Evolutionary conservation across 2,113 vertebrate genomes (phyloP).

Genomic region (Sialia sialis): DNA sequence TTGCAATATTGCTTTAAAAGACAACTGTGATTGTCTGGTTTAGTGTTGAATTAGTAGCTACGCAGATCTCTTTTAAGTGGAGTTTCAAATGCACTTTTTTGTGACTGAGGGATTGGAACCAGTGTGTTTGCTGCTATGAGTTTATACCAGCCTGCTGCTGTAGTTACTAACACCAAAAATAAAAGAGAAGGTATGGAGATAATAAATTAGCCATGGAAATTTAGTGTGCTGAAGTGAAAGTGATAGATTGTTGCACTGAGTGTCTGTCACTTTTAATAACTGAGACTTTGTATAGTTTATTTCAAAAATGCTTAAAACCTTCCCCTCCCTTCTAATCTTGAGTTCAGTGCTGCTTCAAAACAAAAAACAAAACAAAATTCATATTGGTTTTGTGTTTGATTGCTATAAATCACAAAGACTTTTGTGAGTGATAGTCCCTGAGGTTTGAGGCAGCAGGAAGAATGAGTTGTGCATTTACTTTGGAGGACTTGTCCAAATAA

Average conservation of each 20-base stretch:
- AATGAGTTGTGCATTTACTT: not conserved
- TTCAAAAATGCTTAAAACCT: not conserved
- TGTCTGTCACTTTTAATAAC: not conserved
- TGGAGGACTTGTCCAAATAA: not conserved
- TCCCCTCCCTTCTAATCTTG: not conserved
- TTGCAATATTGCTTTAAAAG: not conserved
- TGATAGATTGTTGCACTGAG: not conserved
- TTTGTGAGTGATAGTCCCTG: not conserved
- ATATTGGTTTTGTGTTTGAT: not conserved
- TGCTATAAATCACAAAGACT: not conserved
- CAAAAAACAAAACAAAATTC: not conserved
- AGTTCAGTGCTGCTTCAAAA: not conserved
- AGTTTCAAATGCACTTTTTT: not conserved
- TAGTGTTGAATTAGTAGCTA: not conserved
- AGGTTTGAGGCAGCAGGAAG: not conserved
- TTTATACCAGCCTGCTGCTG: not conserved
- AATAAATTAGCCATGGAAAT: not conserved
- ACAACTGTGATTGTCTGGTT: not conserved
- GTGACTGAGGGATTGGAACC: not conserved
- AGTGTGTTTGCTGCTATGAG: not conserved
- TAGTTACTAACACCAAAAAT: not conserved
- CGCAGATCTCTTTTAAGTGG: not conserved
- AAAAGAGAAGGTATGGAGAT: not conserved
- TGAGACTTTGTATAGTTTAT: not conserved
- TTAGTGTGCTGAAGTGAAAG: not conserved